Evolutionary conservation across 2,797 vertebrate species (phyloP).

Genomic region (Macropus fuliginosus): DNA sequence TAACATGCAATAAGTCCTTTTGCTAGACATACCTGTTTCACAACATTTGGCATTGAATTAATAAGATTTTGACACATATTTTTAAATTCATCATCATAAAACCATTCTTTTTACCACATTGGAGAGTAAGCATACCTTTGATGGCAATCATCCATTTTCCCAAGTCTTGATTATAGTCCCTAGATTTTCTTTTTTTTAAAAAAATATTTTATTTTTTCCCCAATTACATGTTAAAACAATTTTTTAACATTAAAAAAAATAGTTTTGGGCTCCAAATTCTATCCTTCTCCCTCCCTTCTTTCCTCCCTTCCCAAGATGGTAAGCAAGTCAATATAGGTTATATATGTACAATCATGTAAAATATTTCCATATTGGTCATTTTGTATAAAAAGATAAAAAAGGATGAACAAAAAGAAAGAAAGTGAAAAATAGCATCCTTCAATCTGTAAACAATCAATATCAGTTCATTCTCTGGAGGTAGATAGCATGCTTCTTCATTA

Average conservation of each 20-base stretch:
- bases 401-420: not conserved
- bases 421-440: not conserved
- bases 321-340: not conserved
- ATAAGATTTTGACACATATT: not conserved
- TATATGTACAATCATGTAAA: not conserved
- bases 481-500: not conserved
- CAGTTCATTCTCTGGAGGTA: not conserved
- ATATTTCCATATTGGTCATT: not conserved
- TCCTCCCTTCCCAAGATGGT: not conserved
- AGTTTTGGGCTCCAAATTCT: not conserved
- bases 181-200: not conserved
- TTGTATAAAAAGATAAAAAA: not conserved
- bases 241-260: not conserved
- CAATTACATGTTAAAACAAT: not conserved
- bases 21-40: not conserved
- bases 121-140: not conserved
- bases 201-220: not conserved
- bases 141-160: not conserved
- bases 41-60: not conserved
- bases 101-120: not conserved
- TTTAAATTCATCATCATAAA: not conserved
- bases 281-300: not conserved
- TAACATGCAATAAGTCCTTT: not conserved
- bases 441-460: not conserved
- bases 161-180: not conserved